Conservation (phyloP, 2,888 invertebrate species). For the Cabera pusaria region DNA sequence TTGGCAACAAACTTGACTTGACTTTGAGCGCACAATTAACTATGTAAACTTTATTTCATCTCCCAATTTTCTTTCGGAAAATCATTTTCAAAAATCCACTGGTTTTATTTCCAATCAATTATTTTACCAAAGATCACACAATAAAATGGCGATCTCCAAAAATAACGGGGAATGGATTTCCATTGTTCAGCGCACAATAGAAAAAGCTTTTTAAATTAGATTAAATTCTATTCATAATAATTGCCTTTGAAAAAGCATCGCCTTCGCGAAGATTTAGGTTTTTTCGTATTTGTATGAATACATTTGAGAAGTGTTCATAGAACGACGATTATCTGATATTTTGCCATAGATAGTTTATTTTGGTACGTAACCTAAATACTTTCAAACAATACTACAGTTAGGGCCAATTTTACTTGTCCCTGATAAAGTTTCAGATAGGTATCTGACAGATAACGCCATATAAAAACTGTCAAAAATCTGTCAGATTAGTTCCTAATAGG, state of each 20-base stretch:
- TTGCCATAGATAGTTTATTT: too few species aligned
- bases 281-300: background rate
- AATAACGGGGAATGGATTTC: slow-evolving; percentile 12
- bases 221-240: slow-evolving; percentile 15
- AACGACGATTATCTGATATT: background rate
- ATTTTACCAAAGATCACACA: slow-evolving; percentile 15
- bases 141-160: slow-evolving; percentile 12
- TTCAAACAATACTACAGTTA: too few species aligned
- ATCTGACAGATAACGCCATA: too few species aligned
- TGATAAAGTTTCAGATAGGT: too few species aligned
- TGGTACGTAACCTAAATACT: too few species aligned
- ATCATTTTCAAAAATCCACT: slow-evolving; percentile 15
- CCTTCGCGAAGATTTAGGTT: background rate
- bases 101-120: slow-evolving; percentile 23
- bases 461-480: too few species aligned
- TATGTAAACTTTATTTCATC: slow-evolving; percentile 25
- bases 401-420: too few species aligned
- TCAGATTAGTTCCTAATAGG: too few species aligned
- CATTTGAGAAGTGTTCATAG: background rate
- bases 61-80: slow-evolving; percentile 29
- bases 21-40: slow-evolving; percentile 25
- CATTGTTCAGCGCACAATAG: slow-evolving; percentile 12
- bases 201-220: slow-evolving; percentile 15
- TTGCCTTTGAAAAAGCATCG: slow-evolving; percentile 6
- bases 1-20: too few species aligned